Base-by-base conservation (phyloP, 2,888 invertebrate species). In the Tortrix viridana region DNA sequence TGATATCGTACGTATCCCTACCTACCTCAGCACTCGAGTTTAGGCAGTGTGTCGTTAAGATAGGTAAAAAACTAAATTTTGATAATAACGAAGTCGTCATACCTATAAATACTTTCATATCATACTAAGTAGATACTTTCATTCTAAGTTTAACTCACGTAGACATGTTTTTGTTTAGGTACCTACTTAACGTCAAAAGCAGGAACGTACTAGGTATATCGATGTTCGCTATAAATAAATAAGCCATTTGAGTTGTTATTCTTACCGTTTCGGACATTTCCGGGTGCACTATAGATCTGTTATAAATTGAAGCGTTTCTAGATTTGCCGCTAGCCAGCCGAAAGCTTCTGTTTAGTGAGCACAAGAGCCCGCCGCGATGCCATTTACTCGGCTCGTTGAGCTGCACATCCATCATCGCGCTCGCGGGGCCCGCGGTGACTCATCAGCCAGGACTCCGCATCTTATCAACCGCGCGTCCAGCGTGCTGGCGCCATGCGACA, bases 331-430 rank as follows among this genome's bases (percentile, higher is more conserved):
- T 83, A 22, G 83, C 74, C 65, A 91, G 75, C 59, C 92, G 87
- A 80, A 92, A 90, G 79, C 92, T 92, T 75, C 90, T 85, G 73
- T 92, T 92, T 18, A 92, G 79, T 65, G 85, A 81, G 65, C 88
- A 90, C 74, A 92, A 82, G 81, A 92, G 89, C 65, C 92, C 89
- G 71, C 89, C 89, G 67, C 88, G 85, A 76, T 86, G 85, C 89
- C 88, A 88, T 82, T 89, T 90, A 79, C 74, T 81, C 67, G 88
- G 80, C 74, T 88, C 88, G 75, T 77, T 82, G 69, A 81, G 73
- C 79, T 85, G 85, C 79, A 86, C 85, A 80, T 89, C 88, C 89
- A 88, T 90, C 81, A 82, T 88, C 74, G 80, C 81, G 84, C 77
- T 87, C 79, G 85, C 89, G 83, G 87, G 82, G 74, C 74, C 74